Base-by-base conservation (phyloP, 2,888 invertebrate genomes). In the Caenorhabditis angaria region DNA sequence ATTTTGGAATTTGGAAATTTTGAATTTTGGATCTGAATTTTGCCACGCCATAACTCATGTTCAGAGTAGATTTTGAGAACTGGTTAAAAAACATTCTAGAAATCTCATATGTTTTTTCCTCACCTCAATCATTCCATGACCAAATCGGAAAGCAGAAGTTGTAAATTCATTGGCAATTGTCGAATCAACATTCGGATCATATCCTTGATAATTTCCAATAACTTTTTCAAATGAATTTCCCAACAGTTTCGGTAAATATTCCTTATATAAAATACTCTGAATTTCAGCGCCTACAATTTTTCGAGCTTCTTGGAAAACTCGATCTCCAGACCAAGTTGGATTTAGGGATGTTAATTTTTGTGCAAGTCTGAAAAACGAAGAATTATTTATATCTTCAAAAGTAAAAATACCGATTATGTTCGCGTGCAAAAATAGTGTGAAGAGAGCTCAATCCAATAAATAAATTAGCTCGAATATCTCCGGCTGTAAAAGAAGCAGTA, bases 141-240 rank as follows among this genome's bases (percentile, higher is more conserved):
- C 99, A 88, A 99, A 95, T 68, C 89, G 91, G 62, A 97, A 90
- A 0, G 97, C 97, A 12, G 96, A 96, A 0, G 97, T 96, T 0
- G 97, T 95, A 88, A 99, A 99, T 27, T 94, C 95, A 88, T 97
- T 99, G 1, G 94, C 92, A 79, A 99, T 92, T 0, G 93, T 92
- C 0, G 97, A 93, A 88, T 97, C 92, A 0, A 94, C 68, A 48
- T 91, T 90, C 0, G 93, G 90, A 88, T 96, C 89, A 88, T 99
- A 99, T 41, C 93, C 94, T 57, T 90, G 89, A 87, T 96, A 97
- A 47, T 90, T 88, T 0, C 94, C 94, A 55, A 97, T 86, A 86
- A 92, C 90, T 58, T 78, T 78, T 90, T 93, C 93, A 47, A 94
- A 89, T 91, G 86, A 83, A 10, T 85, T 84, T 0, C 97, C 97